Conservation (phyloP, 2,888 invertebrate species). For the Pristionchus exspectatus region DNA sequence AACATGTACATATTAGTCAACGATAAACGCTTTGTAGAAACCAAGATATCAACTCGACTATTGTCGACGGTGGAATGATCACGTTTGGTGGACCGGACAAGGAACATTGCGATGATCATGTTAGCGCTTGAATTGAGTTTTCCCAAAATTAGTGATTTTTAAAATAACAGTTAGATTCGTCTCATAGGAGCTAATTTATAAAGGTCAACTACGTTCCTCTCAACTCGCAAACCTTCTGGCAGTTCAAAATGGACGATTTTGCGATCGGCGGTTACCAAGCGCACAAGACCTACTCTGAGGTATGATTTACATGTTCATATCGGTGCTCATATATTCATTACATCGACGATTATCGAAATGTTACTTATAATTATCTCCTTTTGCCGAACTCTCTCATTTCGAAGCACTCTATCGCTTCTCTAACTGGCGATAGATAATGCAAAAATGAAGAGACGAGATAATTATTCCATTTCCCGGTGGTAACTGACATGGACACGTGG, state of each 20-base stretch:
- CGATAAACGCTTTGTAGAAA: neutral
- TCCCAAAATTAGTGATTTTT: too few relatives aligned
- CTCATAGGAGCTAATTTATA: neutral
- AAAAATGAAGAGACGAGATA: too few relatives aligned
- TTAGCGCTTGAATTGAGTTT: too few relatives aligned
- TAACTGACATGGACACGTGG: neutral
- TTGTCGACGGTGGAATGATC: neutral
- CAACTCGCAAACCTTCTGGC: neutral
- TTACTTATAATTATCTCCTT: too few relatives aligned
- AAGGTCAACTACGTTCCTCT: neutral
- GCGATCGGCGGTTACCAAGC: neutral
- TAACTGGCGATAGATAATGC: too few relatives aligned
- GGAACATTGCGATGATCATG: neutral
- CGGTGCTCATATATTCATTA: too few relatives aligned
- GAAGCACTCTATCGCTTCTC: too few relatives aligned
- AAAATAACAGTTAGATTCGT: too few relatives aligned
- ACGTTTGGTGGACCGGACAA: neutral
- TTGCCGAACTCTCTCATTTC: too few relatives aligned
- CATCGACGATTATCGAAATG: too few relatives aligned
- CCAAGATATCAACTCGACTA: neutral
- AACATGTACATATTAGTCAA: neutral
- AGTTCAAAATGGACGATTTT: neutral
- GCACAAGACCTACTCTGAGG: neutral
- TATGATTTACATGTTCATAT: neutral
- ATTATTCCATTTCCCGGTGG: neutral